Percentiles rank a stretch among this genome's conserved stretches.
Evolutionary conservation across 53 echinoderm and acorn worm genomes (phyloP).

Genomic region (Paelopatides confundens): DNA sequence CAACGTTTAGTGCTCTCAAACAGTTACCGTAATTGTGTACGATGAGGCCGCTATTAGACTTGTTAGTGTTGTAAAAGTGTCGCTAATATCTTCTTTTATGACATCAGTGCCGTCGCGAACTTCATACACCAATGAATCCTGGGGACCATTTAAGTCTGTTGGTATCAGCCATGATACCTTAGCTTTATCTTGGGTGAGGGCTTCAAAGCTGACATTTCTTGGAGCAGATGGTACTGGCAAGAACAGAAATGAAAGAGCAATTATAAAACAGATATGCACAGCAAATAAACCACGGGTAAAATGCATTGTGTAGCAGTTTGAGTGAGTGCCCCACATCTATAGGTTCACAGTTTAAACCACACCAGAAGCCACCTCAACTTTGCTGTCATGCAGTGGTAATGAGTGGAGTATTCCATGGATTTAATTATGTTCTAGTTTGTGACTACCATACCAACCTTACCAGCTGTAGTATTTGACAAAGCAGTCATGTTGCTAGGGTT

Average conservation of each 20-base stretch:
- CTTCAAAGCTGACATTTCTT: slow-evolving; percentile 40
- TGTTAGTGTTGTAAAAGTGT: neutral
- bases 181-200: slow-evolving; percentile 54
- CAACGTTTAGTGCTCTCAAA: neutral
- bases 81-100: neutral
- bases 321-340: too few species aligned
- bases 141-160: slow-evolving; percentile 69
- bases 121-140: slow-evolving; percentile 47
- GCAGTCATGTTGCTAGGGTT: too few species aligned
- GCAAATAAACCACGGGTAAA: too few species aligned
- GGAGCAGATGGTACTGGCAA: slow-evolving; percentile 75
- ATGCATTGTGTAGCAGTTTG: too few species aligned
- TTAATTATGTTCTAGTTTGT: too few species aligned
- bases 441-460: too few species aligned
- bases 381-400: too few species aligned
- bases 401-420: too few species aligned
- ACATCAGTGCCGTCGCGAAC: neutral
- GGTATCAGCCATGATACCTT: slow-evolving; percentile 74
- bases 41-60: neutral
- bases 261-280: too few species aligned
- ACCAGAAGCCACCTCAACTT: too few species aligned
- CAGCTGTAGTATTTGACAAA: too few species aligned
- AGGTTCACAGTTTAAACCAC: too few species aligned
- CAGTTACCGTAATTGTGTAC: neutral
- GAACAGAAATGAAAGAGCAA: neutral